phyloP scores from a whole-genome alignment of 2,113 vertebrate species.

The Clarias batrachus region DNA sequence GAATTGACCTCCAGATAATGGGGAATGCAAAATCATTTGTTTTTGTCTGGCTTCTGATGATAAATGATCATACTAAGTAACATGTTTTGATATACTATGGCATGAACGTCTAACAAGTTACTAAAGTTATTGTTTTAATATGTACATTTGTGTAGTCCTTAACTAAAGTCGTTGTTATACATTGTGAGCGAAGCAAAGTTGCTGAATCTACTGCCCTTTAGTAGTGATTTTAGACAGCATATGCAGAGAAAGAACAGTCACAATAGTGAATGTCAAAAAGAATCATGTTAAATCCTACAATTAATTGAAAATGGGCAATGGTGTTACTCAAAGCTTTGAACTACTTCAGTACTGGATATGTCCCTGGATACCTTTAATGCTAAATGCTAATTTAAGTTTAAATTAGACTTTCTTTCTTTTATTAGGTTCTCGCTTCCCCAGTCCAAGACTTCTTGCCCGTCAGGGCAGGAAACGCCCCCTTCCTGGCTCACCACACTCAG shows the following conservation, averaged over 20 bases:
- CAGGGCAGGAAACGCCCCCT: conserved; percentile 91
- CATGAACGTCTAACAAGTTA: neutral
- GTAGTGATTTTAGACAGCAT: neutral
- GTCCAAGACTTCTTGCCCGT: conserved; percentile 84
- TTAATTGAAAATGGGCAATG: neutral
- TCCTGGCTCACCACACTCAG: conserved; percentile 92
- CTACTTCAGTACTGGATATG: neutral
- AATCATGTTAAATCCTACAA: neutral
- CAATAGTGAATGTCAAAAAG: neutral
- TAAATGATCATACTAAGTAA: neutral
- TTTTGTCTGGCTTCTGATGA: neutral
- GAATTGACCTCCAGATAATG: neutral
- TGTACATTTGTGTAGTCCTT: neutral
- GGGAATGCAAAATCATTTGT: neutral
- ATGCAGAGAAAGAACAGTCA: neutral
- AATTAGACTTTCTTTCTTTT: neutral
- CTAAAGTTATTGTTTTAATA: neutral
- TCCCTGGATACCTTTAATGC: neutral
- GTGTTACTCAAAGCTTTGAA: neutral
- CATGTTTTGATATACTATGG: neutral
- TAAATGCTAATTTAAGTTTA: neutral
- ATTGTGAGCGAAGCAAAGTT: neutral
- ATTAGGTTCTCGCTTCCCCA: conserved; percentile 85
- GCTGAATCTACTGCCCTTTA: neutral
- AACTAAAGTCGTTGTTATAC: neutral